Base-by-base conservation (phyloP, 2,113 vertebrate species). In the Oreochromis spilurus region DNA sequence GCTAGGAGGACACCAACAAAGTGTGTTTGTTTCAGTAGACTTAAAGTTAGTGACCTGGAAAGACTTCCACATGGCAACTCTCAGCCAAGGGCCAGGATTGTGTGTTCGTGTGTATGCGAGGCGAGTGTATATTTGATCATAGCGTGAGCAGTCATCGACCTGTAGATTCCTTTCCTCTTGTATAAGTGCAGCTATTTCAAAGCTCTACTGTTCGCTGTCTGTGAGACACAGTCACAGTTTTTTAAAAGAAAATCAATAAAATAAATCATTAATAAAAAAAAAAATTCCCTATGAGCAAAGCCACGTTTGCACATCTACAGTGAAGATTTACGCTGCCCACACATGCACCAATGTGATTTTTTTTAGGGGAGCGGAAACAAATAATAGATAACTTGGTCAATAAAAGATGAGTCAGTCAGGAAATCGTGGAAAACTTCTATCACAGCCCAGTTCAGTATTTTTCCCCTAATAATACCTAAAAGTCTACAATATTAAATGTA, bases 11-110 rank as follows among this genome's bases (percentile, higher is more conserved):
- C 45, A 65, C 58, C 12, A 36, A n/a, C 38, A 55, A 79, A 50
- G 45, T 24, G 36, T 87, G 80, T 62, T 50, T 50, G 50, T 90
- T 81, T 82, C 43, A 60, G 62, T 12, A 34, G 75, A 88, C 24
- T 38, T 62, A 43, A 82, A 85, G 72, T 55, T 17, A 75, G 52
- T 91, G 90, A 92, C 85, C 88, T 90, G 88, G 89, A 94, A 92
- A 21, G 57, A 65, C 79, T 90, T 91, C 29, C 81, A 89, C 87
- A 93, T 83, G 85, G 62, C 80, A 84, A 79, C 89, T 77, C 53
- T 88, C 86, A 84, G 85, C 82, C 82, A 83, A 24, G 83, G 72
- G 88, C 86, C 72, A 12, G 3, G 38, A 9, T 38, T 45, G 72
- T 87, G 81, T 38, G 4, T 36, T 6, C 9, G 62, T 55, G 53